Conservation (phyloP, 2,113 vertebrate species). For the Rhipidura dahli region DNA sequence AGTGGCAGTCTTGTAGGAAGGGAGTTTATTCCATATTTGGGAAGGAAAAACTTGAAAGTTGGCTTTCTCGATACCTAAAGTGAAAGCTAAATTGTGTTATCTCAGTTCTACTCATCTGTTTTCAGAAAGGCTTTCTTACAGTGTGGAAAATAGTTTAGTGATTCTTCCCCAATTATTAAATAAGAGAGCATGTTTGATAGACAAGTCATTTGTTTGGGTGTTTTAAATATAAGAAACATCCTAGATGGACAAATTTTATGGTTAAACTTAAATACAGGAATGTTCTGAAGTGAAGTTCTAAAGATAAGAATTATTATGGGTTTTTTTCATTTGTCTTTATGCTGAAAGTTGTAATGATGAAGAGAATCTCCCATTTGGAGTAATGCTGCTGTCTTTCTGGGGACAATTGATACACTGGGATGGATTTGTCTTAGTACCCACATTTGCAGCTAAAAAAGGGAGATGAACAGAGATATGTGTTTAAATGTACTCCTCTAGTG, state of each 20-base stretch:
- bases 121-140: not conserved
- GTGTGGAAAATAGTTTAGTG: not conserved
- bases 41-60: not conserved
- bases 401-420: not conserved
- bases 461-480: fast-evolving
- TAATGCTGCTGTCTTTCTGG: not conserved
- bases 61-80: not conserved
- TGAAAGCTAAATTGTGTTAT: not conserved
- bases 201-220: not conserved
- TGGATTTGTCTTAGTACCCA: not conserved
- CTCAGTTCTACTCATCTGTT: not conserved
- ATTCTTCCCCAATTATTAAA: not conserved
- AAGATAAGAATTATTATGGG: not conserved
- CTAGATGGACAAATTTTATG: not conserved
- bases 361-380: not conserved
- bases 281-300: not conserved
- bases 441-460: not conserved
- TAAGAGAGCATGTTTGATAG: not conserved
- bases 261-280: not conserved
- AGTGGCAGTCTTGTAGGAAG: not conserved
- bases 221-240: not conserved
- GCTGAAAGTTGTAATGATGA: not conserved
- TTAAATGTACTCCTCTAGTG: not conserved
- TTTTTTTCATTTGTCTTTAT: not conserved
- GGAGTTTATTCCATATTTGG: not conserved